Evolutionary conservation across 2,888 invertebrate genomes (phyloP).

Genomic region (Glaucopsyche alexis): DNA sequence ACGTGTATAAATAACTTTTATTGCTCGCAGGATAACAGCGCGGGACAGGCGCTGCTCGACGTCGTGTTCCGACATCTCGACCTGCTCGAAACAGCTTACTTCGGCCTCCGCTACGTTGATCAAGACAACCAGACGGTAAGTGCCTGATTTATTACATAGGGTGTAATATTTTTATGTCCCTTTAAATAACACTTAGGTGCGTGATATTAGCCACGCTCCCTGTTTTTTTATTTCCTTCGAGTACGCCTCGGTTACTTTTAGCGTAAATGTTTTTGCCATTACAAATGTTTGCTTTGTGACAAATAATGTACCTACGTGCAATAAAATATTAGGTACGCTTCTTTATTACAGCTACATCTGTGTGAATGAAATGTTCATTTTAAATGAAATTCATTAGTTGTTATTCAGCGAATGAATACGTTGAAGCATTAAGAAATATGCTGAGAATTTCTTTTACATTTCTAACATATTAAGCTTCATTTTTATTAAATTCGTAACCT

Average conservation of each 20-base stretch:
- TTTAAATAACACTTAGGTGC: conserved; percentile 30
- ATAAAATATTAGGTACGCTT: conserved; percentile 9
- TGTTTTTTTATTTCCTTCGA: conserved; percentile 16
- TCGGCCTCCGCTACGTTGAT: conserved; percentile 95
- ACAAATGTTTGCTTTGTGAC: conserved; percentile 21
- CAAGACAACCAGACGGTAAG: conserved; percentile 96
- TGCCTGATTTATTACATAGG: conserved; percentile 36
- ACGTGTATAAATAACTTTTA: conserved; percentile 32
- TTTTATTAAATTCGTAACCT: too few species aligned
- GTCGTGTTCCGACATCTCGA: conserved; percentile 96
- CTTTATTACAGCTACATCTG: conserved; percentile 9
- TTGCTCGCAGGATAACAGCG: conserved; percentile 87
- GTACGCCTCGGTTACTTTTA: conserved; percentile 11
- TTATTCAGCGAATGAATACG: not conserved
- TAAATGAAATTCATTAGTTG: conserved; percentile 14
- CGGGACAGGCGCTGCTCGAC: conserved; percentile 94
- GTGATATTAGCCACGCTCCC: conserved; percentile 26
- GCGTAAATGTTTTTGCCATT: conserved; percentile 8
- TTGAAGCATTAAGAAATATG: not conserved
- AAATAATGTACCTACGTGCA: conserved; percentile 5
- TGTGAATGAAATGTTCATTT: conserved; percentile 8
- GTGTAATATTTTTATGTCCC: conserved; percentile 33
- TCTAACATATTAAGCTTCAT: too few species aligned
- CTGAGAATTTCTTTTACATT: not conserved
- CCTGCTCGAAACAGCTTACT: conserved; percentile 96